Base-by-base conservation (phyloP, 2,113 vertebrate genomes). In the Dicentrarchus labrax region DNA sequence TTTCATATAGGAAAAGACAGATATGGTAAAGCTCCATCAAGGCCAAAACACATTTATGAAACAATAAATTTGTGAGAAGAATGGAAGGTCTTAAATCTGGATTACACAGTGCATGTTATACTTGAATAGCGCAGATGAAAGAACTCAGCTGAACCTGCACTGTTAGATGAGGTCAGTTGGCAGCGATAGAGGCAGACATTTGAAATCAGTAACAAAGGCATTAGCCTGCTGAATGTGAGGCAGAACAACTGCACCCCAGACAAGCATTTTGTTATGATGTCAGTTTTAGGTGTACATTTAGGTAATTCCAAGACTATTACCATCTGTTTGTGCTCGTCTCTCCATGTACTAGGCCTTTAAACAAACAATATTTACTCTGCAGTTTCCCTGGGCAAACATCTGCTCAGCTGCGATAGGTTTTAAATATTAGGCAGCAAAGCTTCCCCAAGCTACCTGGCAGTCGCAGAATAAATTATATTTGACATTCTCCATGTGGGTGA, bases 391-490 rank as follows among this genome's bases (percentile, higher is more conserved):
- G 88, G 93, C 88, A 90, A 93, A 92, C 93, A 94, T 91, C 93
- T 94, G 93, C 84, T 92, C 83, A 48, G 85, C 85, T 69, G 88
- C 56, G 93, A 94, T 94, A 91, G 64, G 84, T 91, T 86, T 94
- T 91, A 93, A 93, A 94, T 90, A 94, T 95, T 90, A 92, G 88
- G 87, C 84, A 76, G 92, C 76, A 69, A 84, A 90, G 87, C 93
- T 82, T 92, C 85, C 76, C 78, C 72, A 16, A 91, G 90, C 92
- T 88, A 89, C 92, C 91, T 82, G 72, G 85, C 90, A 93, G 89
- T 74, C 69, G 12, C 76, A 68, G 91, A 94, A 94, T 95, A 91
- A 93, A 95, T 95, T 93, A 93, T 79, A 82, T 79, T 75, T 93
- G 93, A 94, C 91, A 94, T 94, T 94, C 94, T 86, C 89, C 81